Evolutionary conservation across 1,140 invertebrate genomes (phyloP), one percentile per base, ranked within the genome.

Genomic region (Apis dorsata): DNA sequence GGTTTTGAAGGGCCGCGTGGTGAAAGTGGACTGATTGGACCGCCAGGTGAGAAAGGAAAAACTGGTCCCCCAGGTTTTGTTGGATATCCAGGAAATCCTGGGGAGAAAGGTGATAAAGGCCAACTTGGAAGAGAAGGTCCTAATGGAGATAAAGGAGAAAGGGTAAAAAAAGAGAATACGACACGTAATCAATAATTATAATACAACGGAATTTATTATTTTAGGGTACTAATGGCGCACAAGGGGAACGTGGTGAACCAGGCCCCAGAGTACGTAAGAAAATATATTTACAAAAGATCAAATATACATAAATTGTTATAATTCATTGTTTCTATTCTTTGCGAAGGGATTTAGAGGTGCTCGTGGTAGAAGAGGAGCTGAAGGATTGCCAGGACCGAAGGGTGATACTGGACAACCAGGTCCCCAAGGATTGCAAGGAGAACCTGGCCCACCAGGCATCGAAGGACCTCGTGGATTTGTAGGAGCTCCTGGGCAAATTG

Each of bases 1-100:
- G 97, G 96, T 69, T 95, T 97, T 10, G 97, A 97, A 94, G 97
- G 97, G 24, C 95, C 96, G 7, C 94, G 97, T 91, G 97, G 95
- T 93, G 92, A 97, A 93, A 95, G 95, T 78, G 97, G 86, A 13
- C 1, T 55, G 17, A 44, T 44, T 63, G 89, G 89, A 49, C 12
- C 49, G 5, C n/a, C 62, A 7, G 96, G 97, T 65, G 97, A 98
- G 91, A 94, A 96, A n/a, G 97, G 97, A 11, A 94, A 96, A 79
- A 95, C 96, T 13, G 97, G 97, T 24, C 93, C 95, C 72, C 94
- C 96, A 0, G 97, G 97, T 78, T 97, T 97, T 87, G 91, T 94
- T 53, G 97, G 97, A 15, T 94, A 95, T n/a, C 94, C 95, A 55
- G 97, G 97, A 57, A 93, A 95, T 65, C 91, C 96, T 59, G 97